Base-by-base conservation (phyloP, 2,888 invertebrate species). In the Tipula confusa region DNA sequence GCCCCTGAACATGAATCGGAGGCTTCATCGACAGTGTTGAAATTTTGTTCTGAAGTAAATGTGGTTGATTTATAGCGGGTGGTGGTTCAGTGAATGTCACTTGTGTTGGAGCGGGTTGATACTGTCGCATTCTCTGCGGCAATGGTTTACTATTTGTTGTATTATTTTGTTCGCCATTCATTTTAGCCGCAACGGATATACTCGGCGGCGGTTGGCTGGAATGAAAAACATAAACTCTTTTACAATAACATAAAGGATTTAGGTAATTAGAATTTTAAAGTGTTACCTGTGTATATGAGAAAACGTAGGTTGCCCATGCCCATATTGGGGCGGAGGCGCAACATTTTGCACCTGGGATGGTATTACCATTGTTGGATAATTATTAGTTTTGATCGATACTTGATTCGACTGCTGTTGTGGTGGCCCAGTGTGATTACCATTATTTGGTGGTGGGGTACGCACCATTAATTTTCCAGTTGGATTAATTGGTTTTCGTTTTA, bases 401-500 rank as follows among this genome's bases (percentile, higher is more conserved):
- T 82, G 82, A 9, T 64, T 15, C 48, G 79, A 82, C 29, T 31
- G n/a, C 15, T 31, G 13, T 79, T 84, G 83, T 36, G 64, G 38
- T 36, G 28, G 83, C n/a, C 9, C 24, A 29, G 13, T 33, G 48
- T 81, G 82, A 83, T 84, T 84, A 81, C 38, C 64, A 18, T 33
- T 86, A 9, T 87, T 90, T 28, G 92, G 91, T 7, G 92, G 91
- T 64, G 92, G 92, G 1, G 92, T 92, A 84, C 92, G 91, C 48
- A 95, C 92, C 86, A 94, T 92, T 84, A 94, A 87, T 88, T 94
- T 94, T 82, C 93, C 93, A 83, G 92, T 89, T 2, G 88, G 88
- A 24, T 64, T 92, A 84, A 82, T 82, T 33, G 29, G 29, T 91
- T 95, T 95, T 88, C 96, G 92, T 90, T 95, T 96, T 85, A 94